phyloP scores from a whole-genome alignment of 2,113 vertebrate genomes.

The Prionailurus bengalensis region DNA sequence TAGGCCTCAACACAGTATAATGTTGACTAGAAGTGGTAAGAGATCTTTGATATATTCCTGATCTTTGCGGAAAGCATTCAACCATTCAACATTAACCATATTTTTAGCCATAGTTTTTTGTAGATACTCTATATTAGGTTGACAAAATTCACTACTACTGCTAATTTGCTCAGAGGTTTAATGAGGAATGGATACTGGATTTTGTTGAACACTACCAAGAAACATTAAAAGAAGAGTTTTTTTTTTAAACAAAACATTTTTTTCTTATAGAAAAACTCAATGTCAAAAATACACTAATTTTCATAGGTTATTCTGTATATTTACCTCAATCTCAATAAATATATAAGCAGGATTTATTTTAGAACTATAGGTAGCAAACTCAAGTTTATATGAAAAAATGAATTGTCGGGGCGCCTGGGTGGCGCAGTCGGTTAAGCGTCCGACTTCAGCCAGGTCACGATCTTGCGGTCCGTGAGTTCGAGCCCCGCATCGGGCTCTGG shows the following conservation, averaged over 20 bases:
- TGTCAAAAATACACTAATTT: not conserved
- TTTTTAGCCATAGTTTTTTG: not conserved
- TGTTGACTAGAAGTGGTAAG: not conserved
- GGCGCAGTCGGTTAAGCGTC: too few relatives aligned
- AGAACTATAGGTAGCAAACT: not conserved
- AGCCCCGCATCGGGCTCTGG: too few relatives aligned
- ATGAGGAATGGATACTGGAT: not conserved
- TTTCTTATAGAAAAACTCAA: not conserved
- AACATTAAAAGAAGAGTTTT: not conserved
- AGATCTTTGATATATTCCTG: not conserved
- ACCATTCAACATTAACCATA: not conserved
- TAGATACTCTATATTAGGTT: not conserved
- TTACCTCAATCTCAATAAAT: not conserved
- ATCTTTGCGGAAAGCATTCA: not conserved
- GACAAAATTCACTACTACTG: not conserved
- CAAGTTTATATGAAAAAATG: not conserved
- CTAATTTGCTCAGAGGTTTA: not conserved
- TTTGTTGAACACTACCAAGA: not conserved
- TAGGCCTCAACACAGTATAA: not conserved
- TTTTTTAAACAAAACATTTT: not conserved
- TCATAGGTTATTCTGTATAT: not conserved
- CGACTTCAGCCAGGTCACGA: too few relatives aligned
- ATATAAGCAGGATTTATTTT: not conserved
- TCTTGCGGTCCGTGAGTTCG: too few relatives aligned
- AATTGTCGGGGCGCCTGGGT: not conserved